These are phyloP conservation scores for Microplitis deprimator DNA, from an alignment of 2,888 invertebrate genomes.

Conservation along the genomic window DNA sequence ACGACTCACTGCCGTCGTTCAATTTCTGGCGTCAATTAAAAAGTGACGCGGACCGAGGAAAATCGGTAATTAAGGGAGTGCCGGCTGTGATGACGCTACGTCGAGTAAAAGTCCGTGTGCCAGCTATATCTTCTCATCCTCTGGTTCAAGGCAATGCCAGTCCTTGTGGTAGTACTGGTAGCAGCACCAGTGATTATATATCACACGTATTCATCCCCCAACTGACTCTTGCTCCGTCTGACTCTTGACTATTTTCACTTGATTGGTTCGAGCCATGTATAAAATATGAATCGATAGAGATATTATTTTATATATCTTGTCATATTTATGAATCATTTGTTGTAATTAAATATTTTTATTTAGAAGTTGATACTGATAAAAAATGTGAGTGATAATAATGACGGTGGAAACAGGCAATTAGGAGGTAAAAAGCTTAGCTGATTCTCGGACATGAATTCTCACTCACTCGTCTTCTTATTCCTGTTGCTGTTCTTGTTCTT, in stretches of 20 bases:
- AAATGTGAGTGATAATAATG: background rate
- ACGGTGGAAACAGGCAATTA: background rate
- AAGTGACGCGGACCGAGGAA: slow-evolving; percentile 70
- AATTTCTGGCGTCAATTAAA: slow-evolving; percentile 71
- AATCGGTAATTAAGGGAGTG: slow-evolving; percentile 70
- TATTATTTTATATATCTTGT: too few species aligned
- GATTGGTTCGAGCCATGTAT: too few species aligned
- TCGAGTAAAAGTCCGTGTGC: slow-evolving; percentile 12
- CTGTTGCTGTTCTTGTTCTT: slow-evolving; percentile 21
- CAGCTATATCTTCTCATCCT: background rate
- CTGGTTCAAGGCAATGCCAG: slow-evolving; percentile 6
- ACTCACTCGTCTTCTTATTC: slow-evolving; percentile 12
- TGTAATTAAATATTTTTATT: too few species aligned
- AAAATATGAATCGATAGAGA: too few species aligned
- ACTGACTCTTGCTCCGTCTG: too few species aligned
- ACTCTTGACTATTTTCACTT: too few species aligned
- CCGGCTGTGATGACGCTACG: slow-evolving; percentile 39
- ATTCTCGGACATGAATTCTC: background rate
- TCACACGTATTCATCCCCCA: too few species aligned
- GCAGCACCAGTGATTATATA: too few species aligned
- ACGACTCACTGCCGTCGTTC: slow-evolving; percentile 57
- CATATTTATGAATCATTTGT: too few species aligned
- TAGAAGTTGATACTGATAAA: too few species aligned
- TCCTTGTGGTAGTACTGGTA: too few species aligned
- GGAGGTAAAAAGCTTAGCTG: background rate